Conservation (phyloP, 1,140 invertebrate species). For the Vanessa tameamea region DNA sequence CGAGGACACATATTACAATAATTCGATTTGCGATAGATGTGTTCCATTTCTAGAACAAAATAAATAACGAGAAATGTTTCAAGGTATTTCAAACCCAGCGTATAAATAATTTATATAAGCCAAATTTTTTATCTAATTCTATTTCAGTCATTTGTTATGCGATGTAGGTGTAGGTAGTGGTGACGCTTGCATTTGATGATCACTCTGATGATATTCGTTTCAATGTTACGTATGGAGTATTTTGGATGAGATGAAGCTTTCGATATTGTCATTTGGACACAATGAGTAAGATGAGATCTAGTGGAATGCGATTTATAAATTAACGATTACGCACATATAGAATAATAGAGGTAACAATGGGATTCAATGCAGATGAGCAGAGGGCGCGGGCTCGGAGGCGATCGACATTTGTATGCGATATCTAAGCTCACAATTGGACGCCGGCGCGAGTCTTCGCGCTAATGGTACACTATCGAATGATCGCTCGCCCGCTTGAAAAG, state of each 20-base stretch:
- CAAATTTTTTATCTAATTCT: too few relatives aligned
- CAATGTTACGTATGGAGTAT: not conserved
- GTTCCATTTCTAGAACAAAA: conserved; percentile 6
- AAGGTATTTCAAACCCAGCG: not conserved
- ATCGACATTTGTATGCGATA: conserved; percentile 80
- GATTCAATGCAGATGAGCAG: conserved; percentile 79
- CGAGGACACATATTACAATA: conserved; percentile 9
- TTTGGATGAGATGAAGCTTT: conserved; percentile 14
- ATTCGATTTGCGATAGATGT: conserved; percentile 7
- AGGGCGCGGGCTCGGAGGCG: conserved; percentile 51
- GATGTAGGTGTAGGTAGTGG: too few relatives aligned
- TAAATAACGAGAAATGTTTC: not conserved
- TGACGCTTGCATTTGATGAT: too few relatives aligned
- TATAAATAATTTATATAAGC: too few relatives aligned
- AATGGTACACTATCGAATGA: conserved; percentile 78
- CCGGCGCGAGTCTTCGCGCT: conserved; percentile 77
- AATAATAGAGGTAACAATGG: conserved; percentile 79
- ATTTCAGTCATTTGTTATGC: too few relatives aligned
- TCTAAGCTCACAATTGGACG: conserved; percentile 79
- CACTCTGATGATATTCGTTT: not conserved
- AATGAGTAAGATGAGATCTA: conserved; percentile 52
- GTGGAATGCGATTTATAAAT: conserved; percentile 63
- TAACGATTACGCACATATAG: conserved; percentile 71
- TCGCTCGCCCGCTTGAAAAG: conserved; percentile 66
- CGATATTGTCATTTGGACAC: conserved; percentile 27